A percentile compares a stretch with the other conserved stretches of the same genome.
phyloP scores from a whole-genome alignment of 2,113 vertebrate species.

The Phoxinus phoxinus region DNA sequence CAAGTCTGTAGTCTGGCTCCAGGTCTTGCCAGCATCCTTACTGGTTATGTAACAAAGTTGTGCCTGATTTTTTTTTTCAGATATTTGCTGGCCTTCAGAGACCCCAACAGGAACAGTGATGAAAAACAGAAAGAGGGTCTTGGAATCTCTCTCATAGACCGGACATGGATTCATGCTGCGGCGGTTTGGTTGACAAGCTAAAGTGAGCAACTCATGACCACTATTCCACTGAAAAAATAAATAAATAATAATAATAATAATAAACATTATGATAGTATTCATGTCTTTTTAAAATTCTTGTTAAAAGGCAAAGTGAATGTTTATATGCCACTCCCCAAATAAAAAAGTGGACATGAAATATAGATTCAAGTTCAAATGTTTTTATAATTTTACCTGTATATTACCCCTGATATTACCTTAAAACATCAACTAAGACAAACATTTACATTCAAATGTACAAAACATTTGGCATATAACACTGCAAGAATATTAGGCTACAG shows the following conservation, averaged over 20 bases:
- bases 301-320: too few relatives aligned
- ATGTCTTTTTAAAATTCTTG: background rate
- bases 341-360: too few relatives aligned
- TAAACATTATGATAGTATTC: background rate
- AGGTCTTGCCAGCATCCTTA: slow-evolving; percentile 73
- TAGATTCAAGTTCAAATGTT: too few relatives aligned
- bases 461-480: too few relatives aligned
- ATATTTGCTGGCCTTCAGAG: slow-evolving; percentile 74
- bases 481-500: too few relatives aligned
- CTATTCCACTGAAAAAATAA: slow-evolving; percentile 68
- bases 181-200: slow-evolving; percentile 58
- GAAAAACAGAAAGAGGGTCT: slow-evolving; percentile 78
- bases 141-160: slow-evolving; percentile 50
- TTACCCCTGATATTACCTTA: too few relatives aligned
- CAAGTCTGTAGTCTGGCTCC: slow-evolving; percentile 74
- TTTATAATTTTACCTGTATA: too few relatives aligned
- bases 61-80: slow-evolving; percentile 72
- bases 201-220: slow-evolving; percentile 63
- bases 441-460: too few relatives aligned
- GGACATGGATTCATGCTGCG: slow-evolving; percentile 64
- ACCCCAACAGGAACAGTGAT: slow-evolving; percentile 73
- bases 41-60: slow-evolving; percentile 80
- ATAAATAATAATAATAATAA: too few relatives aligned
- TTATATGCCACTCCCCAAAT: too few relatives aligned
- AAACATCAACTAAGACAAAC: too few relatives aligned